Evolutionary conservation across 2,113 vertebrate species (phyloP).

Genomic region (Carlito syrichta): DNA sequence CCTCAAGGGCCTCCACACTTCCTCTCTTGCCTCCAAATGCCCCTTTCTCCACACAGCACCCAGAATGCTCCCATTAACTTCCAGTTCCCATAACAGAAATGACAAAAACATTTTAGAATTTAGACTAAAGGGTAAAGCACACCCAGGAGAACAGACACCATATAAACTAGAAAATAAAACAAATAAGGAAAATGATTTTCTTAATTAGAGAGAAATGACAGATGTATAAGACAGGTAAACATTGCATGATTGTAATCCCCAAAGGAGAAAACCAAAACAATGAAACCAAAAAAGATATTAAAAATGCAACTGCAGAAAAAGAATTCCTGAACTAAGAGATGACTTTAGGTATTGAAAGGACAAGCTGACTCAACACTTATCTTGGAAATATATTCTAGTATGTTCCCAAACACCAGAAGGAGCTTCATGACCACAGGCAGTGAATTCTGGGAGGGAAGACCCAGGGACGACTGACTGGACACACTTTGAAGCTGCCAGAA

Average conservation of each 20-base stretch:
- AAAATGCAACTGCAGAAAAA: not conserved
- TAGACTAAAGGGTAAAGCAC: not conserved
- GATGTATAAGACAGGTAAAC: not conserved
- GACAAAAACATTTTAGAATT: not conserved
- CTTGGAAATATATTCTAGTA: not conserved
- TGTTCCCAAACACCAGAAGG: not conserved
- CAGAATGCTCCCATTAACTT: not conserved
- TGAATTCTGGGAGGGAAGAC: not conserved
- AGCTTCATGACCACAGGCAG: not conserved
- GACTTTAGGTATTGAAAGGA: not conserved
- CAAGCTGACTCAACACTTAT: not conserved
- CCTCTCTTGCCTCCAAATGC: not conserved
- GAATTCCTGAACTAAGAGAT: not conserved
- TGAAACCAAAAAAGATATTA: not conserved
- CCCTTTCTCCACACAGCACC: not conserved
- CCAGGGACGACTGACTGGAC: not conserved
- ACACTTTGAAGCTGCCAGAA: not conserved
- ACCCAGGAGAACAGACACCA: not conserved
- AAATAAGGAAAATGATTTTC: not conserved
- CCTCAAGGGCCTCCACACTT: too few relatives aligned
- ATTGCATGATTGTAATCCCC: not conserved
- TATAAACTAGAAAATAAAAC: not conserved
- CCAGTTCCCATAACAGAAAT: not conserved
- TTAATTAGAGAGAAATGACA: not conserved
- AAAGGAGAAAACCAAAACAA: not conserved